Base-by-base conservation (phyloP, 2,888 invertebrate species). In the Agrochola lychnidis region DNA sequence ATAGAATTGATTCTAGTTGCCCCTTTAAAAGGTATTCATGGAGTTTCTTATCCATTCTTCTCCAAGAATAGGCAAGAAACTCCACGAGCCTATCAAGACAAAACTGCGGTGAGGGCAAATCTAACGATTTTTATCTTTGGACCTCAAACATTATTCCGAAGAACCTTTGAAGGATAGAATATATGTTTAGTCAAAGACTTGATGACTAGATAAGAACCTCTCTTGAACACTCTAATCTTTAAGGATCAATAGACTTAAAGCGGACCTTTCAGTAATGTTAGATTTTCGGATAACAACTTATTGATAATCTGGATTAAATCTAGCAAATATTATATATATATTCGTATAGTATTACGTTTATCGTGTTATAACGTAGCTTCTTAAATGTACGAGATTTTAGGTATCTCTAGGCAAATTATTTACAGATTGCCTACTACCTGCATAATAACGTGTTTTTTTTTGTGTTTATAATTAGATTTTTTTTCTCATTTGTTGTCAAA, bases 141-240 rank as follows among this genome's bases (percentile, higher is more conserved):
- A 22, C 0, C 5, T 36, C 14, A 36, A 67, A 36, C 2, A 36
- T 51, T 71, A 70, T 61, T 48, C 19, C 40, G n/a, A 76, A 83
- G 70, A 81, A 2, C 61, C 61, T 84, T 73, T 69, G 62, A 45
- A 59, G 22, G 57, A 70, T 73, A 73, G 36, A 62, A 83, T 73
- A 63, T 70, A 62, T 78, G 59, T 78, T 76, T 75, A 66, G 70
- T 81, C 70, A 78, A 84, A 78, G 69, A 22, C 45, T 59, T 59
- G 4, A 25, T 51, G 7, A 45, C 66, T 71, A 70, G 81, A 75
- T 77, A 70, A 25, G 62, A 6, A 76, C 75, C 70, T 62, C n/a
- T 63, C 9, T 59, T 48, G 40, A 71, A 3, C 16, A 66, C 22
- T 71, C 66, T 73, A 70, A 66, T 81, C 70, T 73, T 61, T 36